Percentiles rank a stretch among this genome's conserved stretches.
Evolutionary conservation across 2,797 vertebrate species (phyloP).

Genomic region (Anguilla obscura): DNA sequence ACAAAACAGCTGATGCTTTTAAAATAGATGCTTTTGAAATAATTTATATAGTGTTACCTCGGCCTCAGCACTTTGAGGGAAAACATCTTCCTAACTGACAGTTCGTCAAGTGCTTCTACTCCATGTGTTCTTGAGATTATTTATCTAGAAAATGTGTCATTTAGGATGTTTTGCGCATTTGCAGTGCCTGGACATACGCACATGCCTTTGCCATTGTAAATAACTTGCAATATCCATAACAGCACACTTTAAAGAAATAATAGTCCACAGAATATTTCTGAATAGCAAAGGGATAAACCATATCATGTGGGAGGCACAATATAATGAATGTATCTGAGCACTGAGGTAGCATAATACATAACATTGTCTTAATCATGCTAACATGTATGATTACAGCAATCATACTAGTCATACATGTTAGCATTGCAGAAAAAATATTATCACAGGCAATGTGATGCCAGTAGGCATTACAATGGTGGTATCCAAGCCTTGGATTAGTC

Average conservation of each 20-base stretch:
- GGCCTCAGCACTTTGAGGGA: conserved; percentile 13
- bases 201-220: conserved; percentile 33
- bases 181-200: conserved; percentile 25
- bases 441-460: background rate
- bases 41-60: conserved; percentile 47
- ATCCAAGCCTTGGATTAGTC: background rate
- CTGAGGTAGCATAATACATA: background rate
- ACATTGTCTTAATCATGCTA: background rate
- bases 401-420: background rate
- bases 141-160: conserved; percentile 39
- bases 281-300: conserved; percentile 31
- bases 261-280: background rate
- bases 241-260: background rate
- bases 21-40: background rate
- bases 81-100: conserved; percentile 45
- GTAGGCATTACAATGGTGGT: background rate
- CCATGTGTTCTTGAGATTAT: background rate
- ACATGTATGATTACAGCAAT: too few species aligned
- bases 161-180: conserved; percentile 45
- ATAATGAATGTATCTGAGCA: conserved; percentile 34
- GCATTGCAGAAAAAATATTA: background rate
- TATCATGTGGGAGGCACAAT: background rate
- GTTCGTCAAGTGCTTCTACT: conserved; percentile 43
- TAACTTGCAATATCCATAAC: conserved; percentile 40
- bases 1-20: background rate